Evolutionary conservation across 2,797 vertebrate genomes (phyloP).

Genomic region (Manis crassicaudata): DNA sequence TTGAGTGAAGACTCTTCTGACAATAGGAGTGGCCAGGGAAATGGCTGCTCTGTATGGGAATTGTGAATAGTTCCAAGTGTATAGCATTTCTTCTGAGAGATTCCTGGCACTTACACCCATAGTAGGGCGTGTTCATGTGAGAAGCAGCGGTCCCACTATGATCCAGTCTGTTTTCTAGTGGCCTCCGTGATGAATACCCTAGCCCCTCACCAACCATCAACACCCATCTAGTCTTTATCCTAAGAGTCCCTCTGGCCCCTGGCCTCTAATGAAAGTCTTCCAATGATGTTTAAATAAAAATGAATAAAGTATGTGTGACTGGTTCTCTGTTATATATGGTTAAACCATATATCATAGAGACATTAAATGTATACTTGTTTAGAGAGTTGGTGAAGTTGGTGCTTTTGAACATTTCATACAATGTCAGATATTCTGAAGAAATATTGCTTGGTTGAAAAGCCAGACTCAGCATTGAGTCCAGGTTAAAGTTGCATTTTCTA

Average conservation of each 20-base stretch:
- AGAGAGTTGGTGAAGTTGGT: background rate
- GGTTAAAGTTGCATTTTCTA: constrained; percentile 5
- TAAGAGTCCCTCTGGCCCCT: background rate
- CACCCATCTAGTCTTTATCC: background rate
- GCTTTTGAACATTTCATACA: background rate
- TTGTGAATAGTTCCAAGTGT: background rate
- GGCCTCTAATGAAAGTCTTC: background rate
- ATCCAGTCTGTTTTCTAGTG: background rate
- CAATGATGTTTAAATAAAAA: background rate
- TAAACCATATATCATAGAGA: background rate
- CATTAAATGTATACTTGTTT: background rate
- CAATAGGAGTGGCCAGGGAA: background rate
- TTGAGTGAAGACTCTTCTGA: background rate
- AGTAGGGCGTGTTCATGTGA: background rate
- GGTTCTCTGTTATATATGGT: background rate
- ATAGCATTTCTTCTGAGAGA: background rate
- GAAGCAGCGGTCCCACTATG: background rate
- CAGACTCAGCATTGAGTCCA: background rate
- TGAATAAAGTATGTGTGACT: background rate
- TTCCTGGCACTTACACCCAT: background rate
- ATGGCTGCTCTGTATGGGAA: background rate
- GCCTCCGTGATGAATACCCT: background rate
- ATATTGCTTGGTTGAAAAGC: background rate
- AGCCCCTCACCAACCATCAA: background rate
- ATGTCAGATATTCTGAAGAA: background rate